Evolutionary conservation across 2,797 vertebrate genomes (phyloP), one percentile per base, ranked within the genome.

Genomic region (Lepilemur septentrionalis): DNA sequence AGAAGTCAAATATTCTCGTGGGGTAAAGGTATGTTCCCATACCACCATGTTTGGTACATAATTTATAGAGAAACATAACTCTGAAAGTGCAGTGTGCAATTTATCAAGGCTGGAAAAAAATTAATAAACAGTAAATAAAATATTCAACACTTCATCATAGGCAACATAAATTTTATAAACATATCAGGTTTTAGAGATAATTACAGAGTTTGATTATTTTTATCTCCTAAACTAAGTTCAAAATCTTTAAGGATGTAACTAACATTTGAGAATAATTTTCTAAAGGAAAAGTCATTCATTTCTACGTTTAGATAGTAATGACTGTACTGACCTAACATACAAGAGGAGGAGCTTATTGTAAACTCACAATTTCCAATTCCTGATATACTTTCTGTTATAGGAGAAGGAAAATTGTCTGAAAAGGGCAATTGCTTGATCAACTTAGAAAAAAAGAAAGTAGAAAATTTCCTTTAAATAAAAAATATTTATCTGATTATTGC

Each of bases 11-110:
- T 99, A 99, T 97, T 99, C 99, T 85, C 99, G 99, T 0, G 99
- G 99, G 1, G 99, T 99, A 98, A 99, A 99, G 0, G 99, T 99
- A 98, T 99, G 99, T 43, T 99, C 99, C 99, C 99, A 99, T 80
- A 99, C 99, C 65, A 99, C 98, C 99, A 99, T 99, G 98, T 99
- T 99, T 65, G 99, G 99, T 93, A 99, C 99, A 0, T 99, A 99
- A 99, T 99, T 99, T 99, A 99, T 99, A 98, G 99, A 99, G 99
- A 99, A 99, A 98, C 99, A 99, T 98, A 99, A 99, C 95, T 99
- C 99, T 69, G 99, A 99, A 98, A 99, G 99, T 57, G 99, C 99
- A 90, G 99, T 99, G 99, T 99, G 99, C 97, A 99, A 99, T 98
- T 99, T 99, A 98, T 99, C 99, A 98, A 99, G 98, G 98, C 99